Conservation (phyloP, 64 coral and sea anemone genomes). For the Astreopora myriophthalma region DNA sequence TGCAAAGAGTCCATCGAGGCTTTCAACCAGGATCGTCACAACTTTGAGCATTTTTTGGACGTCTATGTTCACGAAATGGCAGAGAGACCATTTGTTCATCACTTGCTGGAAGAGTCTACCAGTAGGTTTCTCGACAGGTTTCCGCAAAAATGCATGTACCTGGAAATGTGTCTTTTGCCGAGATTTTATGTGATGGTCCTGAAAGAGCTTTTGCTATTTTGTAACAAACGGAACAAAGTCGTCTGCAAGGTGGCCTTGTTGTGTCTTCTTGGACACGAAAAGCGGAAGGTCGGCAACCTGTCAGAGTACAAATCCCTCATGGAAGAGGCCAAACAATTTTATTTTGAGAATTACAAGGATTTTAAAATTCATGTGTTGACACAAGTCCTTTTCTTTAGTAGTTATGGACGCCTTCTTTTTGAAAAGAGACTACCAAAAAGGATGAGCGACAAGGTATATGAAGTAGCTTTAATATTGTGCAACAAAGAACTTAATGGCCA, state of each 20-base stretch:
- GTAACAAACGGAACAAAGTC: background rate
- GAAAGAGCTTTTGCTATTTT: background rate
- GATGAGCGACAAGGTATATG: background rate
- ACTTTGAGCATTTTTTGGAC: slow-evolving; percentile 40
- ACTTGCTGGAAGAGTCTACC: background rate
- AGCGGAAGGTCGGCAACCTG: background rate
- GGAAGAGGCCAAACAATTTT: background rate
- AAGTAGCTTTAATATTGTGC: background rate
- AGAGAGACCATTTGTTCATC: background rate
- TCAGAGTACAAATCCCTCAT: background rate
- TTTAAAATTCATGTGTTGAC: background rate
- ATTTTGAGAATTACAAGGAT: background rate
- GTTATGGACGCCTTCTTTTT: slow-evolving; percentile 30
- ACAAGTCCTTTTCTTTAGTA: slow-evolving; percentile 21
- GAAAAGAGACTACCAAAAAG: background rate
- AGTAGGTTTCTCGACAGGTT: background rate
- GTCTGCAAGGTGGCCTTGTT: slow-evolving; percentile 3
- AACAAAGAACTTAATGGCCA: background rate
- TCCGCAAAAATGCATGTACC: slow-evolving; percentile 15
- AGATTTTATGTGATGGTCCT: background rate
- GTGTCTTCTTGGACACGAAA: slow-evolving; percentile 37
- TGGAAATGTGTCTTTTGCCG: slow-evolving; percentile 56
- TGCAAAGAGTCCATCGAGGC: slow-evolving; percentile 43
- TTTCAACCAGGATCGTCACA: slow-evolving; percentile 41
- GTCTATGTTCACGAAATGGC: background rate